These are phyloP conservation scores for Aphis craccivora DNA, from an alignment of 1,140 invertebrate genomes.

Conservation along the genomic window DNA sequence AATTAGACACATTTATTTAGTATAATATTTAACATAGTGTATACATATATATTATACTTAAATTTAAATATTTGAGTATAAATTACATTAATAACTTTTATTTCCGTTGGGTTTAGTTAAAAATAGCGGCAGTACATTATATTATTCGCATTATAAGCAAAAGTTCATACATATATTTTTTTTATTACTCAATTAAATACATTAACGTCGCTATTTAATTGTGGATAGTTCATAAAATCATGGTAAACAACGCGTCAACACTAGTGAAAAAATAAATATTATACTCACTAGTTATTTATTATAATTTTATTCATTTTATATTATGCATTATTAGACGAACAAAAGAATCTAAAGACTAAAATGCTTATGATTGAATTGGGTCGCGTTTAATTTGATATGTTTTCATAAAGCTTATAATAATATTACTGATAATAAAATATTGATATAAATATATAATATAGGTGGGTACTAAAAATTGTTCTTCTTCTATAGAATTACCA, in stretches of 20 bases:
- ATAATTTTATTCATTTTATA: background rate
- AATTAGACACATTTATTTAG: slow-evolving; percentile 18
- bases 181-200: background rate
- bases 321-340: background rate
- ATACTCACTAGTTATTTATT: background rate
- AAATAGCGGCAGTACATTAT: background rate
- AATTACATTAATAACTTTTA: background rate
- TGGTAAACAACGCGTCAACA: background rate
- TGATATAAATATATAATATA: background rate
- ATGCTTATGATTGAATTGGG: background rate
- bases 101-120: background rate
- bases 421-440: background rate
- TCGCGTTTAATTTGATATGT: background rate
- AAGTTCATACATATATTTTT: background rate
- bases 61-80: background rate
- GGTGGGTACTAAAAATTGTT: too few species aligned
- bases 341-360: background rate
- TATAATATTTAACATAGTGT: background rate
- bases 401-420: background rate
- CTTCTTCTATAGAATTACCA: too few species aligned
- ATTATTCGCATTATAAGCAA: background rate
- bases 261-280: background rate
- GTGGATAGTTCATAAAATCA: background rate
- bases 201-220: slow-evolving; percentile 9
- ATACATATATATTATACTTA: background rate